A percentile compares a stretch with the other conserved stretches of the same genome.
Conservation (phyloP, 2,113 vertebrate genomes). For the Laticauda laticaudata region DNA sequence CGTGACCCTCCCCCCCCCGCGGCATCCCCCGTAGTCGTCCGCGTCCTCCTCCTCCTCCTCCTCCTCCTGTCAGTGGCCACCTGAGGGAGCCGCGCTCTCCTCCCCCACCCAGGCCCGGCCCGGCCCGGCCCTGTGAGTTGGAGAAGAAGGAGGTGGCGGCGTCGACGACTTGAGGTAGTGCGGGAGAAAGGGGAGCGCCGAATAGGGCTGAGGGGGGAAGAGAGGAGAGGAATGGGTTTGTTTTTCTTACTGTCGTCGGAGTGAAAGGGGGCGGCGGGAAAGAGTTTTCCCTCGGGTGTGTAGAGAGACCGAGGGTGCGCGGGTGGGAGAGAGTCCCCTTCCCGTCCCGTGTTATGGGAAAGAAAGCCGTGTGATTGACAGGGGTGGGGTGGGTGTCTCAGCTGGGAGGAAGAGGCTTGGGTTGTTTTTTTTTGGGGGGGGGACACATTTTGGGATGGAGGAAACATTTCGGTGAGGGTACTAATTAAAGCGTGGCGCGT, state of each 20-base stretch:
- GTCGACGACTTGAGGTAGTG: neutral
- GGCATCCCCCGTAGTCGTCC: neutral
- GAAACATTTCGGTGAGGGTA: neutral
- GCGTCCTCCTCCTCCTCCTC: neutral
- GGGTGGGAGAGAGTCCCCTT: neutral
- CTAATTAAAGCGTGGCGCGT: neutral
- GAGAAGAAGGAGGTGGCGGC: slow-evolving; percentile 2
- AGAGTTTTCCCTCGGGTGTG: neutral
- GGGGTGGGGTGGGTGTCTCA: neutral
- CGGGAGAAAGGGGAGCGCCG: neutral
- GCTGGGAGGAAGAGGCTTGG: neutral
- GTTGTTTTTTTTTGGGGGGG: neutral
- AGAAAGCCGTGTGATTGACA: neutral
- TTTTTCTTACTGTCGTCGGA: neutral
- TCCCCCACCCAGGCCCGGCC: slow-evolving; percentile 37
- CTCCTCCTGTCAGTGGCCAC: slow-evolving; percentile 53
- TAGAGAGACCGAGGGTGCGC: neutral
- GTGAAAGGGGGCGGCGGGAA: too few species aligned
- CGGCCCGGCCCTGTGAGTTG: slow-evolving; percentile 52
- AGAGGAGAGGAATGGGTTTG: neutral
- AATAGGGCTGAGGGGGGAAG: neutral
- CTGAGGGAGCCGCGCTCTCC: slow-evolving; percentile 54
- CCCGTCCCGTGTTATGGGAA: neutral
- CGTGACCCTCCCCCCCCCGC: neutral
- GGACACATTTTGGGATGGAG: neutral